Evolutionary conservation across 1,140 invertebrate genomes (phyloP).

Genomic region (Campoletis sonorensis): DNA sequence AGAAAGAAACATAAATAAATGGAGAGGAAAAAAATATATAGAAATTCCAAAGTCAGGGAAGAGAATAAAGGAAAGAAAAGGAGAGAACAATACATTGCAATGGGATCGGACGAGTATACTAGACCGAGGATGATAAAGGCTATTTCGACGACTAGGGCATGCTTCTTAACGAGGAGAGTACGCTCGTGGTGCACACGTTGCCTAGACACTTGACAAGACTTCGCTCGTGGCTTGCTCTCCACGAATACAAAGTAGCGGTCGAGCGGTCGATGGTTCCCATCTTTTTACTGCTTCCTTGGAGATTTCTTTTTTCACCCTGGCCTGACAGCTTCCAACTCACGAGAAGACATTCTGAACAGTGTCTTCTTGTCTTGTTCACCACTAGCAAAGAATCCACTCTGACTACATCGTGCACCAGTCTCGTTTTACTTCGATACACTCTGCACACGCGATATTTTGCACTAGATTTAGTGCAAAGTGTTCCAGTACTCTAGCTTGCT

Average conservation of each 20-base stretch:
- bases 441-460: neutral
- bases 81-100: neutral
- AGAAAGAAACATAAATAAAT: neutral
- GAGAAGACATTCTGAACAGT: neutral
- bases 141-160: slow-evolving; percentile 33
- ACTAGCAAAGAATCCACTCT: neutral
- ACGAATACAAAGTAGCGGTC: slow-evolving; percentile 52
- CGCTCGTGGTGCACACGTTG: slow-evolving; percentile 34
- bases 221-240: slow-evolving; percentile 46
- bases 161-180: slow-evolving; percentile 47
- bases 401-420: neutral
- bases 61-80: neutral
- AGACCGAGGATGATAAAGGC: slow-evolving; percentile 30
- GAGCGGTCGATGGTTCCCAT: slow-evolving; percentile 33
- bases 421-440: neutral
- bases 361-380: neutral
- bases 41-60: neutral
- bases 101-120: slow-evolving; percentile 29
- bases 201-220: slow-evolving; percentile 54
- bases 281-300: slow-evolving; percentile 40
- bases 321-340: slow-evolving; percentile 27
- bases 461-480: neutral
- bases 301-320: slow-evolving; percentile 24
- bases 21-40: too few species aligned
- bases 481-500: too few species aligned